Base-by-base conservation (phyloP, 2,113 vertebrate genomes). In the Pituophis catenifer region DNA sequence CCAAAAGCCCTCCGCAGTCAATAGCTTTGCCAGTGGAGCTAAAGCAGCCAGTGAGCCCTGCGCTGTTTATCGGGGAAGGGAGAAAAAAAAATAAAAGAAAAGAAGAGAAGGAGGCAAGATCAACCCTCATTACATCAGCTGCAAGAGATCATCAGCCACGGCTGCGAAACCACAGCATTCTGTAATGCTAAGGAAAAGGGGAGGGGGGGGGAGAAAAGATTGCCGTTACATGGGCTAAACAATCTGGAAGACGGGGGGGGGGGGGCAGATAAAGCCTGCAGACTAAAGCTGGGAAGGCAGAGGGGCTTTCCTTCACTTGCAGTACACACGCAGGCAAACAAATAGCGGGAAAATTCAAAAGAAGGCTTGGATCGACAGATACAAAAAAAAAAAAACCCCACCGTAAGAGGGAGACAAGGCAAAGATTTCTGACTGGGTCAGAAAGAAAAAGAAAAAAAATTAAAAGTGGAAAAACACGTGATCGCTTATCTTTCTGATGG, bases 321-420 rank as follows among this genome's bases (percentile, higher is more conserved):
- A 38, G 15, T 44, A 29, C 57, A 48, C 15, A 11, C 48, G 9
- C 59, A 70, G 44, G 59, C 8, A 59, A 55, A 48, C 12, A 17
- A 13, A 29, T 29, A 86, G 90, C 90, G 90, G 90, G 91, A 91
- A 91, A 86, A 91, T 86, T 91, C 91, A 86, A n/a, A 86, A 86
- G 59, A 44, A 33, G 4, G 26, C 50, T 21, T 21, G 26, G 58
- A 21, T 38, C 44, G 21, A n/a, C 8, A 7, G 9, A 24, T 29
- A 2, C 21, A 53, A 26, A 50, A 38, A 11, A 44, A 11, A 86
- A 38, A 65, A 48, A 3, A 48, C 3, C 44, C 4, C 44, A 48
- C 44, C 10, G 6, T n/a, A 13, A 52, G 44, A 52, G 50, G 50
- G 3, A 7, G 52, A 81, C 17, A 38, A 13, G 53, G 12, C 10